Base-by-base conservation (phyloP, 2,797 vertebrate species). In the Lithobates pipiens region DNA sequence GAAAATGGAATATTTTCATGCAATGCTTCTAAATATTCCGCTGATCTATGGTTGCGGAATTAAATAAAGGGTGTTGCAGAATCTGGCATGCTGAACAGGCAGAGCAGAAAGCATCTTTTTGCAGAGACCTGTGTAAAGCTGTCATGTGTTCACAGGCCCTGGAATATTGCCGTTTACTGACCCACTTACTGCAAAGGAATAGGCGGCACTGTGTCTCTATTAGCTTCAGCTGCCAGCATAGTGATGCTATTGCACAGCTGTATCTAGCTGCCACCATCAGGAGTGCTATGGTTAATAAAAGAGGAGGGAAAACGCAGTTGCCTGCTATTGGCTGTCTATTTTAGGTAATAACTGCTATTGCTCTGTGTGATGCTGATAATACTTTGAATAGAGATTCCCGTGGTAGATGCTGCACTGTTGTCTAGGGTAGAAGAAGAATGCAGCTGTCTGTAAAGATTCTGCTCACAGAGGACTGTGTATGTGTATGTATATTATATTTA, bases 161-260 rank as follows among this genome's bases (percentile, higher is more conserved):
- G 46, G 44, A 61, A 42, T 57, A 61, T 75, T 80, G 39, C 76
- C 70, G 10, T 75, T 85, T 36, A 63, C 11, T 85, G 84, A 85
- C 84, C 84, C 84, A 85, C 76, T 85, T 85, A 85, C 77, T 76
- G 57, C 70, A 85, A 85, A 73, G 82, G 32, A 71, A 84, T 57
- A 61, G 42, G 77, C 77, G 71, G 61, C 70, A 16, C 70, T 85
- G 44, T 70, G 50, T 82, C 67, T 85, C 44, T 25, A 34, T 68
- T 36, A 76, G 46, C 71, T 76, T 81, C n/a, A 81, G 61, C 72
- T 86, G 63, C 46, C 44, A 76, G 73, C 71, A 70, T 68, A 50
- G 72, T 50, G 70, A 3, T 50, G 67, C 42, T 80, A 32, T 65
- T 76, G 50, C 34, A 36, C 68, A 75, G 83, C 39, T 72, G 72